phyloP scores from a whole-genome alignment of 1,140 invertebrate species.

The Gonioctena quinquepunctata region DNA sequence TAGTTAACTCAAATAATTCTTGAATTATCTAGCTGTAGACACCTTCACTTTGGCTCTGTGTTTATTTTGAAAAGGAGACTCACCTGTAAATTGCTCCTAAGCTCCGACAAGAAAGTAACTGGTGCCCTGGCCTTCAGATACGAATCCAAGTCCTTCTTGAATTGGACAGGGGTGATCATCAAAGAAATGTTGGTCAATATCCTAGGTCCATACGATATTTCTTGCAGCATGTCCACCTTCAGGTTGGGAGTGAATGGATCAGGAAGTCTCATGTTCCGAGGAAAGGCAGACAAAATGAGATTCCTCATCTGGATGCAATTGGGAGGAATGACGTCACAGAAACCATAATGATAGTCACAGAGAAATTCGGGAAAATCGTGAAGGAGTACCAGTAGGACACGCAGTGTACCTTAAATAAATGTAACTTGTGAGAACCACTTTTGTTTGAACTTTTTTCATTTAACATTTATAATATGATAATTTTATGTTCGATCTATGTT shows the following conservation, averaged over 20 bases:
- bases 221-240: conserved; percentile 93
- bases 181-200: conserved; percentile 88
- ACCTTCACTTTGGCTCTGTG: too few species aligned
- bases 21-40: too few species aligned
- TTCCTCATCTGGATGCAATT: conserved; percentile 99
- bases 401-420: conserved; percentile 73
- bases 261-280: conserved; percentile 94
- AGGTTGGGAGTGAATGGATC: conserved; percentile 98
- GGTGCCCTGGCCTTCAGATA: conserved; percentile 94
- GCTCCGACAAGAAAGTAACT: conserved; percentile 92
- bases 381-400: conserved; percentile 92
- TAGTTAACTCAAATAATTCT: too few species aligned
- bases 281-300: conserved; percentile 95
- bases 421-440: too few species aligned
- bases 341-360: conserved; percentile 99
- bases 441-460: too few species aligned
- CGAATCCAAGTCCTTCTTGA: conserved; percentile 95
- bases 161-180: conserved; percentile 83
- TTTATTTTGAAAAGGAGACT: too few species aligned
- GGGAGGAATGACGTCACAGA: conserved; percentile 98
- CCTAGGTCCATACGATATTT: conserved; percentile 81
- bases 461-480: too few species aligned
- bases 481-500: too few species aligned
- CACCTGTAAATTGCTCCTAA: conserved; percentile 87
- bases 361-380: conserved; percentile 99